These are phyloP conservation scores for Athalia circularis DNA, from an alignment of 2,888 invertebrate genomes.

Conservation along the genomic window DNA sequence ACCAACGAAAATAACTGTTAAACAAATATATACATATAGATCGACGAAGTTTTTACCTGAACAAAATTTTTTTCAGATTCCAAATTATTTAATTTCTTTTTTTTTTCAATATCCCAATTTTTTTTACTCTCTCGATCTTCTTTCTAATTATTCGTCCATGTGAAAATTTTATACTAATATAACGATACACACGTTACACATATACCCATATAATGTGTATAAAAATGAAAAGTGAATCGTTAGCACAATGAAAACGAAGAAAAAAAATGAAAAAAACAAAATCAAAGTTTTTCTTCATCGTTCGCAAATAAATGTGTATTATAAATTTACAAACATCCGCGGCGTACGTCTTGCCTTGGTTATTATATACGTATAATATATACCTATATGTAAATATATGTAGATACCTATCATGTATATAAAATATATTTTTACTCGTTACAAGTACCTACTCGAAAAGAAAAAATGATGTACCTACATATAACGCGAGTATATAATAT, in stretches of 20 bases:
- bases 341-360: too few species aligned
- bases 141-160: not conserved
- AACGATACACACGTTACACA: conserved; percentile 18
- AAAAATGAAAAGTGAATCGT: conserved; percentile 17
- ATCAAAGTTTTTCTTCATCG: too few species aligned
- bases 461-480: not conserved
- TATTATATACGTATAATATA: not conserved
- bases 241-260: not conserved
- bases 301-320: not conserved
- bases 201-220: not conserved
- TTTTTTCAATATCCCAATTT: not conserved
- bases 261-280: not conserved
- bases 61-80: not conserved
- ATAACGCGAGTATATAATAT: not conserved
- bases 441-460: not conserved
- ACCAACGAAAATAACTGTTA: too few species aligned
- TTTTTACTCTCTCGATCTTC: not conserved
- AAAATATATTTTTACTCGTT: too few species aligned
- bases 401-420: too few species aligned
- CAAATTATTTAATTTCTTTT: not conserved
- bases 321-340: not conserved
- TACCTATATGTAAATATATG: not conserved
- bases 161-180: not conserved
- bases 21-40: too few species aligned
- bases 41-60: too few species aligned